Evolutionary conservation across 1,140 invertebrate species (phyloP).

Genomic region (Drosophila orena): DNA sequence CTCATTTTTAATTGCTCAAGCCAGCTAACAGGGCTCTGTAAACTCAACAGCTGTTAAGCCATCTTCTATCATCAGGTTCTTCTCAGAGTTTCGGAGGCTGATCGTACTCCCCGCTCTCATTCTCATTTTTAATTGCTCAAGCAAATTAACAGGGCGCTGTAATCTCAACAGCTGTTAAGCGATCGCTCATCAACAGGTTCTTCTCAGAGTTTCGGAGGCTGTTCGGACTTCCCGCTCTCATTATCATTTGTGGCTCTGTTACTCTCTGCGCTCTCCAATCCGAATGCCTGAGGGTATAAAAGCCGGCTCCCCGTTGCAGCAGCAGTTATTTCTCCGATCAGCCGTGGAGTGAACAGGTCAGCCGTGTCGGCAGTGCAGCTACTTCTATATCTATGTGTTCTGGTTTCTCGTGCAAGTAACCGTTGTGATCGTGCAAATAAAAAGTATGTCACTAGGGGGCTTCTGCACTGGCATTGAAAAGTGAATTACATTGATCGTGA

Average conservation of each 20-base stretch:
- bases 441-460: slow-evolving; percentile 50
- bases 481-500: slow-evolving; percentile 25
- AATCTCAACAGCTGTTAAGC: background rate
- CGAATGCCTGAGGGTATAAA: slow-evolving; percentile 15
- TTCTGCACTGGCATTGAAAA: slow-evolving; percentile 46
- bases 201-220: background rate
- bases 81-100: background rate
- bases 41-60: background rate
- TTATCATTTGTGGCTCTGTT: background rate
- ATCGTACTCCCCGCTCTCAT: too few relatives aligned
- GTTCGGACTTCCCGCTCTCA: too few relatives aligned
- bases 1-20: too few relatives aligned
- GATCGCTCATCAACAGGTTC: background rate
- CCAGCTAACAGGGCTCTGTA: background rate
- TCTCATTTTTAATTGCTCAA: too few relatives aligned
- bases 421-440: slow-evolving; percentile 27
- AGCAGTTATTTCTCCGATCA: slow-evolving; percentile 16
- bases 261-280: background rate
- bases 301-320: slow-evolving; percentile 3
- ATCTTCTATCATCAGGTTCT: background rate
- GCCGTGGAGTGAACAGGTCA: slow-evolving; percentile 9
- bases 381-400: background rate
- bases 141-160: background rate
- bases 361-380: background rate
- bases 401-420: slow-evolving; percentile 26